Conservation (phyloP, 2,888 invertebrate species). For the Phengaris alcon region DNA sequence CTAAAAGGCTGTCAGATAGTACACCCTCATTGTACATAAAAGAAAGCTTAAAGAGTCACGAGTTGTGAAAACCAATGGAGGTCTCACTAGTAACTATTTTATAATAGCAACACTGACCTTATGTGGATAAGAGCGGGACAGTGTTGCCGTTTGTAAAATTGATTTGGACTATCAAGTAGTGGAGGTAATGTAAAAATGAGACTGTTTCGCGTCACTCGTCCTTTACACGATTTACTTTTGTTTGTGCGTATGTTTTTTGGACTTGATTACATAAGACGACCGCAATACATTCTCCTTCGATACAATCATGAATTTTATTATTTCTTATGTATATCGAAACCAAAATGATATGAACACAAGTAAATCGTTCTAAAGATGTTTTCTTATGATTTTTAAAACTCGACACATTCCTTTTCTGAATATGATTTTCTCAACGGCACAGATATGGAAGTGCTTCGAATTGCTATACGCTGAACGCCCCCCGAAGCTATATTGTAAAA, state of each 20-base stretch:
- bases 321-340: background rate
- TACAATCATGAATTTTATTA: background rate
- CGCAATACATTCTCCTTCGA: background rate
- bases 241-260: background rate
- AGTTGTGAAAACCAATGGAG: no score
- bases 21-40: no score
- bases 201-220: background rate
- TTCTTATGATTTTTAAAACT: constrained; percentile 29
- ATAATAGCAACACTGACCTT: no score
- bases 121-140: no score
- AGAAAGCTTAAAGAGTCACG: no score
- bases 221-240: background rate
- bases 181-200: background rate
- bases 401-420: constrained; percentile 16
- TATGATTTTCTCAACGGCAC: constrained; percentile 18
- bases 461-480: constrained; percentile 73
- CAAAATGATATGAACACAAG: constrained; percentile 33
- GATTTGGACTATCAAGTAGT: no score
- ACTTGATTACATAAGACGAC: background rate
- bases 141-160: no score
- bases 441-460: constrained; percentile 66
- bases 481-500: constrained; percentile 72
- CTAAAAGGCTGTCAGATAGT: no score
- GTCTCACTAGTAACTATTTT: no score
- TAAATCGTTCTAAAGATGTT: constrained; percentile 22